phyloP scores from a whole-genome alignment of 2,888 invertebrate species.

The Drepanosiphum platanoidis region DNA sequence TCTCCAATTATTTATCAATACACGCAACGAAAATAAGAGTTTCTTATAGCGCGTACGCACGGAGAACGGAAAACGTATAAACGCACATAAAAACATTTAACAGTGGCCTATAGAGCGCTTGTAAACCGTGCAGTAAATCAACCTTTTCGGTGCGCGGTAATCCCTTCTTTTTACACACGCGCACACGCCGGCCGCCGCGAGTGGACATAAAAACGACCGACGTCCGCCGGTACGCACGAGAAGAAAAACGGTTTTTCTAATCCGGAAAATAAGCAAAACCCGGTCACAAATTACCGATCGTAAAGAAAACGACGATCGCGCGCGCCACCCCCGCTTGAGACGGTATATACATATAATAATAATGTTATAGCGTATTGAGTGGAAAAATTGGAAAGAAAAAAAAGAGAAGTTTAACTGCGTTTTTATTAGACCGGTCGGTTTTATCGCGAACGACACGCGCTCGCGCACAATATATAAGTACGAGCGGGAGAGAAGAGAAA shows the following conservation, averaged over 20 bases:
- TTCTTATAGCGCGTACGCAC: neutral
- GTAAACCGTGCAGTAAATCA: constrained; percentile 40
- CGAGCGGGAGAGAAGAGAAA: no score
- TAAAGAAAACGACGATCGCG: constrained; percentile 10
- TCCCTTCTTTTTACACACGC: constrained; percentile 10
- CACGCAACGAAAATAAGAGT: neutral
- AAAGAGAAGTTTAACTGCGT: constrained; percentile 48
- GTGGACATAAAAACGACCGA: constrained; percentile 29
- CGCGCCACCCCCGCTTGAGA: neutral
- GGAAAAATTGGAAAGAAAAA: constrained; percentile 29
- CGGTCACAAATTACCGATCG: constrained; percentile 61
- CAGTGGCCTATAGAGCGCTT: neutral
- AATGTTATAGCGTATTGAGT: no score
- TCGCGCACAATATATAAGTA: no score
- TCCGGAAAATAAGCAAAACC: constrained; percentile 62
- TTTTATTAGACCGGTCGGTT: constrained; percentile 57
- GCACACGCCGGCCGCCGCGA: neutral
- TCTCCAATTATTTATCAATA: constrained; percentile 42
- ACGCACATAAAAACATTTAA: constrained; percentile 28
- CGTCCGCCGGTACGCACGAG: neutral
- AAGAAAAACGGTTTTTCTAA: constrained; percentile 50
- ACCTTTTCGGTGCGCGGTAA: constrained; percentile 36
- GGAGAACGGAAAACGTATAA: neutral
- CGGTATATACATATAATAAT: no score
- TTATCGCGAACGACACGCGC: constrained; percentile 51